Evolutionary conservation across 2,113 vertebrate species (phyloP).

Genomic region (Bostrychus sinensis): DNA sequence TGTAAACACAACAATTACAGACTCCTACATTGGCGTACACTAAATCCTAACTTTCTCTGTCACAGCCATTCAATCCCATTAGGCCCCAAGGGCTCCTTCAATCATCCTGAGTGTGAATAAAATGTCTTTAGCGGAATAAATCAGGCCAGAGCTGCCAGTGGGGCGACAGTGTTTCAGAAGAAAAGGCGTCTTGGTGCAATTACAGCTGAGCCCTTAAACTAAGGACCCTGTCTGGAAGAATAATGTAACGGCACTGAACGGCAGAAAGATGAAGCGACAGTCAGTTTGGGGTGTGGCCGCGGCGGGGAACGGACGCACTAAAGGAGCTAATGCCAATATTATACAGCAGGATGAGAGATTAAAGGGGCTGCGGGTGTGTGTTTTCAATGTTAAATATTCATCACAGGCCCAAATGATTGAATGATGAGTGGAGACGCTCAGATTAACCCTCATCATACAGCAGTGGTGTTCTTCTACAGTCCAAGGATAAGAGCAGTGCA

Average conservation of each 20-base stretch:
- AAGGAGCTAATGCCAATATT: slow-evolving; percentile 16
- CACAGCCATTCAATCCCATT: slow-evolving; percentile 22
- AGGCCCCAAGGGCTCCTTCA: slow-evolving; percentile 39
- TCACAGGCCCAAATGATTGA: slow-evolving; percentile 30
- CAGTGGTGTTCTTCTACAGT: slow-evolving; percentile 22
- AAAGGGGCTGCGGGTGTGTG: not conserved
- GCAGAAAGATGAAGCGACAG: slow-evolving; percentile 28
- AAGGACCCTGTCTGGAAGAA: slow-evolving; percentile 51
- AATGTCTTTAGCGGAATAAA: slow-evolving; percentile 53
- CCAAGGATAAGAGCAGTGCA: slow-evolving; percentile 19
- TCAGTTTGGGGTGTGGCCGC: slow-evolving; percentile 36
- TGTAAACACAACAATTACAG: slow-evolving; percentile 49
- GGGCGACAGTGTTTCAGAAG: slow-evolving; percentile 43
- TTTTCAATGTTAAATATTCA: slow-evolving; percentile 51
- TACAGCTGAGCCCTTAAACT: slow-evolving; percentile 41
- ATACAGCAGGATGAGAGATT: slow-evolving; percentile 36
- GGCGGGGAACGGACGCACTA: not conserved
- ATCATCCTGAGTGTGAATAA: slow-evolving; percentile 45
- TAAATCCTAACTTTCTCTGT: slow-evolving; percentile 36
- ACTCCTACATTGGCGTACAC: slow-evolving; percentile 22
- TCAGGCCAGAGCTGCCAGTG: slow-evolving; percentile 44
- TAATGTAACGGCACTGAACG: slow-evolving; percentile 25
- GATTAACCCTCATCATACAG: slow-evolving; percentile 43
- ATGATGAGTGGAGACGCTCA: slow-evolving; percentile 5
- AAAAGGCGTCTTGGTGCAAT: slow-evolving; percentile 42